A percentile compares a stretch with the other conserved stretches of the same genome.
Conservation (phyloP, 37 sponge, comb jelly and placozoan species). For the Geodia barretti region DNA sequence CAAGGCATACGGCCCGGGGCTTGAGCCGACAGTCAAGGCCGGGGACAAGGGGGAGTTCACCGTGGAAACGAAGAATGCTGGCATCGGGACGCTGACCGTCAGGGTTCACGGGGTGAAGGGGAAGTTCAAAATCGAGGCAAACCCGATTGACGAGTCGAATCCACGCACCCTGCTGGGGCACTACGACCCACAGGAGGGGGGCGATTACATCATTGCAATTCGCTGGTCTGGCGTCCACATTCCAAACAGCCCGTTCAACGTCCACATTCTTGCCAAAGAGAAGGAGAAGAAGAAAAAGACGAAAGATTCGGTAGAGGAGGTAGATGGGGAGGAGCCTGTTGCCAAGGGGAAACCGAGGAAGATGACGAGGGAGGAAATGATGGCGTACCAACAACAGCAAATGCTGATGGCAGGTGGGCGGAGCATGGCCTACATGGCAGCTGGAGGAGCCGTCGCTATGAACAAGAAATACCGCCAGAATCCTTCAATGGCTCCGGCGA, state of each 20-base stretch:
- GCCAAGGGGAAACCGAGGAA: not conserved
- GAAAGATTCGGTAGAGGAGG: not conserved
- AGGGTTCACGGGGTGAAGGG: slow-evolving; percentile 80
- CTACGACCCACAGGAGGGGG: slow-evolving; percentile 66
- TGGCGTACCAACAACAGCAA: not conserved
- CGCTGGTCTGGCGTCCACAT: slow-evolving; percentile 71
- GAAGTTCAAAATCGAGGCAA: slow-evolving; percentile 64
- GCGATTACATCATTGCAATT: slow-evolving; percentile 74
- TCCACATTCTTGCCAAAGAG: slow-evolving; percentile 15
- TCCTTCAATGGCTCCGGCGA: not conserved
- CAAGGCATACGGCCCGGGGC: slow-evolving; percentile 79
- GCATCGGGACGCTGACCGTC: slow-evolving; percentile 71
- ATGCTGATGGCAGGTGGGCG: not conserved
- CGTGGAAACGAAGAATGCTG: slow-evolving; percentile 76
- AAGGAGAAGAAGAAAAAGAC: not conserved
- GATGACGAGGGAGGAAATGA: not conserved
- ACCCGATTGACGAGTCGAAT: slow-evolving; percentile 36
- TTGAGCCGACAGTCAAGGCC: slow-evolving; percentile 43
- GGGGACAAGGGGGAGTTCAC: slow-evolving; percentile 59
- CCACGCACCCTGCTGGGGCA: slow-evolving; percentile 60
- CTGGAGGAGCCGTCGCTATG: not conserved
- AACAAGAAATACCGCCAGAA: not conserved
- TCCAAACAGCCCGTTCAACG: slow-evolving; percentile 84
- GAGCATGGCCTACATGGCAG: not conserved
- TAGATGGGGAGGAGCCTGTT: not conserved